phyloP scores from a whole-genome alignment of 2,888 invertebrate genomes.

The Eurois occulta region DNA sequence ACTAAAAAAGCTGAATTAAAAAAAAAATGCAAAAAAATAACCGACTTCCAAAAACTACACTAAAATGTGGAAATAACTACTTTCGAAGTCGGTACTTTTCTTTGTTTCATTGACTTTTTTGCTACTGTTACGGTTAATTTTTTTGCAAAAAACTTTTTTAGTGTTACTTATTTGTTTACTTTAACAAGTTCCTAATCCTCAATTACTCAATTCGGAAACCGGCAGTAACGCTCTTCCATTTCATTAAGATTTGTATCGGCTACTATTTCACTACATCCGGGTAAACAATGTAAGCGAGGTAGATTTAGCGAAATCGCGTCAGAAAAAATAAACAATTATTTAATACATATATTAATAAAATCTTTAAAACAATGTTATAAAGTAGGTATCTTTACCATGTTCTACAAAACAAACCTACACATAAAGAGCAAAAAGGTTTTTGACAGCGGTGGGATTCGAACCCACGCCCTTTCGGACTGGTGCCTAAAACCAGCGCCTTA shows the following conservation, averaged over 20 bases:
- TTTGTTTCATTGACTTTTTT: no score
- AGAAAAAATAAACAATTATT: background rate
- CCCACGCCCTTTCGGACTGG: conserved; percentile 93
- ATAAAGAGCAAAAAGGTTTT: conserved; percentile 71
- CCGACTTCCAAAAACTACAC: no score
- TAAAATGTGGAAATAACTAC: no score
- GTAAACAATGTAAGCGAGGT: background rate
- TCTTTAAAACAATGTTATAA: background rate
- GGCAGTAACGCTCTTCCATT: background rate
- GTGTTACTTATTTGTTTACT: no score
- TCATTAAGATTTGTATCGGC: background rate
- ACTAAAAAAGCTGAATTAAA: no score
- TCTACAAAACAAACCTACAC: background rate
- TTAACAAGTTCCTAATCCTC: no score
- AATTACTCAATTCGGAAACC: background rate
- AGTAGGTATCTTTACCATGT: background rate
- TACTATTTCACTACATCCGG: background rate
- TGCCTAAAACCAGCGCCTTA: conserved; percentile 94
- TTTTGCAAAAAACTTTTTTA: no score
- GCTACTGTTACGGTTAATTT: no score
- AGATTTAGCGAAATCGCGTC: background rate
- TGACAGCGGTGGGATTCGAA: conserved; percentile 93
- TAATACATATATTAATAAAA: background rate
- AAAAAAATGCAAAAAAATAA: no score
- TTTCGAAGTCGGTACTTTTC: no score